Base-by-base conservation (phyloP, 2,888 invertebrate species). In the Machimus atricapillus region DNA sequence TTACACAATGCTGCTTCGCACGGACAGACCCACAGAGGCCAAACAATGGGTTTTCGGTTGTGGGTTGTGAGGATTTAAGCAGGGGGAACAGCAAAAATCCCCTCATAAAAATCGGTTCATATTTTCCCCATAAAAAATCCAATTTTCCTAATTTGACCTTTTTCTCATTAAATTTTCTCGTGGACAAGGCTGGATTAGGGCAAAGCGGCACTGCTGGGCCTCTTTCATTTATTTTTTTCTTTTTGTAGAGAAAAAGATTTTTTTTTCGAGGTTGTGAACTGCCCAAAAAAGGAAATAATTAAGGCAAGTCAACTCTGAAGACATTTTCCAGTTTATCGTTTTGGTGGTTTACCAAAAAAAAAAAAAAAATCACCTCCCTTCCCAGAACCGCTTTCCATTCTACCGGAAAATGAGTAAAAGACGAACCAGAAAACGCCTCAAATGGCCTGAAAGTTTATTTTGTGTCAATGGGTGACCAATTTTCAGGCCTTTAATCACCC, bases 401-500 rank as follows among this genome's bases (percentile, higher is more conserved):
- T 37, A 37, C n/a, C 46, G 12, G 83, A 27, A 74, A 74, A 82
- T n/a, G n/a, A n/a, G 76, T 19, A 76, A 76, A 76, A 76, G 40
- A 16, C n/a, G n/a, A 40, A 27, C 34, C 76, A 58, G 34, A 82
- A 85, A 74, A 85, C 27, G 46, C 58, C 85, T 85, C 74, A 85
- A 85, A 85, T 85, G 31, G 74, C 85, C 73, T 73, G 85, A 85
- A 85, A 85, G 85, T 85, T 85, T 85, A 85, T 85, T 85, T 74
- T 74, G 85, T 85, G 85, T 85, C 85, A 85, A 85, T 85, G 85
- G 37, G 43, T 85, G 85, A 85, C 85, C 85, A 85, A 85, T 85
- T 85, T 85, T 85, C 85, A 43, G 85, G 85, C 46, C 46, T 85
- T 85, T 85, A 85, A 85, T 85, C 85, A 85, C 85, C 85, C 27